These are phyloP conservation scores for Caenorhabditis sulstoni DNA, from an alignment of 2,888 invertebrate genomes.

Conservation along the genomic window DNA sequence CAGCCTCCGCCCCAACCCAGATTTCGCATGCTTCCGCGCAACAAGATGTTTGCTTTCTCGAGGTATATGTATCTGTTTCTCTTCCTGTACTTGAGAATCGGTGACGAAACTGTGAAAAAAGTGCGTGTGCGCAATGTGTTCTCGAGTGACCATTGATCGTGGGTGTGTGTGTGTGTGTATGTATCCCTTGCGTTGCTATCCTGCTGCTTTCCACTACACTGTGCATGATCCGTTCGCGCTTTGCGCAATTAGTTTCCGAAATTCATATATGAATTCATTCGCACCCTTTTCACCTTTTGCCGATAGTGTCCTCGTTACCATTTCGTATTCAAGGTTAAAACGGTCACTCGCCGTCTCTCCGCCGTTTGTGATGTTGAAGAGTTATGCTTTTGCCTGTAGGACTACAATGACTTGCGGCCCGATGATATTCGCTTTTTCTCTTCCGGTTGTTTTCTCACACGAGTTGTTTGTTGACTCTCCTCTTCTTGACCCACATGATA, in stretches of 20 bases:
- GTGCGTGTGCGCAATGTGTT: slow-evolving; percentile 47
- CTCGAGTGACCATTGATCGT: slow-evolving; percentile 27
- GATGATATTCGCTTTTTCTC: slow-evolving; percentile 20
- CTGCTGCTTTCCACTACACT: slow-evolving; percentile 13
- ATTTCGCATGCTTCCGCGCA: slow-evolving; percentile 16
- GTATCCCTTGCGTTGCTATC: slow-evolving; percentile 17
- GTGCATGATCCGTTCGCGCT: slow-evolving; percentile 33
- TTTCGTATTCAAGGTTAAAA: slow-evolving; percentile 46
- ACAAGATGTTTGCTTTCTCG: slow-evolving; percentile 48
- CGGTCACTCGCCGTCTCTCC: slow-evolving; percentile 25
- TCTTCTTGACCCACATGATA: slow-evolving; percentile 36
- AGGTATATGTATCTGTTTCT: slow-evolving; percentile 40
- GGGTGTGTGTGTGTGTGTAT: too few relatives aligned
- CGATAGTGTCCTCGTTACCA: slow-evolving; percentile 18
- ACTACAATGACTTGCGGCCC: slow-evolving; percentile 13
- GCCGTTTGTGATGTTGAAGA: neutral
- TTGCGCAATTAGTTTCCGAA: slow-evolving; percentile 9
- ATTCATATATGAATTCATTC: slow-evolving; percentile 39
- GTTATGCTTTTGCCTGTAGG: neutral
- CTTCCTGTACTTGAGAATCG: slow-evolving; percentile 44
- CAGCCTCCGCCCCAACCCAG: neutral
- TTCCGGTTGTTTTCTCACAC: slow-evolving; percentile 13
- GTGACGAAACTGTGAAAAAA: slow-evolving; percentile 57
- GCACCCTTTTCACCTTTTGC: slow-evolving; percentile 38
- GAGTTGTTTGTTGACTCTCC: slow-evolving; percentile 20